Conservation (phyloP, 2,113 vertebrate species). For the Odobenus rosmarus region DNA sequence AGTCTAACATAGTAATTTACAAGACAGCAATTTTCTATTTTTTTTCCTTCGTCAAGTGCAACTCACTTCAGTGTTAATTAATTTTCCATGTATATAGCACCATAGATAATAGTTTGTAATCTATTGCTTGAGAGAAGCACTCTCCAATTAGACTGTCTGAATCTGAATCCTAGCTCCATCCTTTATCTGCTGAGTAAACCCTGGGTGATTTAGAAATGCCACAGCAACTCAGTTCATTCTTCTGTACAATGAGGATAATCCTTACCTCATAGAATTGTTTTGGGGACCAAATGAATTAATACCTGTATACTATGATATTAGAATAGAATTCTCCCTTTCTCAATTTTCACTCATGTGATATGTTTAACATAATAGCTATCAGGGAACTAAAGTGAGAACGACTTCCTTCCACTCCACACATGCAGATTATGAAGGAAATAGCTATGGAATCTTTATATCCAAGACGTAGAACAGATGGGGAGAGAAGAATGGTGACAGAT, state of each 20-base stretch:
- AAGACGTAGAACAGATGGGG: neutral
- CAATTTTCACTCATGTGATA: neutral
- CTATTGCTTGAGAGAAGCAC: neutral
- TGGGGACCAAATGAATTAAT: neutral
- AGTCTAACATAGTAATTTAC: neutral
- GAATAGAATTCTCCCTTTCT: neutral
- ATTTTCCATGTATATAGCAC: neutral
- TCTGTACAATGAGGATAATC: neutral
- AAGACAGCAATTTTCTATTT: neutral
- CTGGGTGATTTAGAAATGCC: neutral
- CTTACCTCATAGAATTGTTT: neutral
- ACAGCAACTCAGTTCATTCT: neutral
- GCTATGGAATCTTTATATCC: neutral
- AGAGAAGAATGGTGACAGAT: neutral
- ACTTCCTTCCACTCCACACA: neutral
- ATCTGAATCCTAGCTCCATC: neutral
- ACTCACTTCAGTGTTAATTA: neutral
- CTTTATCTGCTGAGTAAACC: neutral
- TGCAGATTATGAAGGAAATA: neutral
- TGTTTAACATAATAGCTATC: neutral
- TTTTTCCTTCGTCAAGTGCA: neutral
- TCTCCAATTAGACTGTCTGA: neutral
- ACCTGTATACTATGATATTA: neutral
- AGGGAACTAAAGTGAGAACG: neutral
- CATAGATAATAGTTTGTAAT: neutral